Evolutionary conservation across 2,797 vertebrate species (phyloP).

Genomic region (Chlorospingus semifuscus): DNA sequence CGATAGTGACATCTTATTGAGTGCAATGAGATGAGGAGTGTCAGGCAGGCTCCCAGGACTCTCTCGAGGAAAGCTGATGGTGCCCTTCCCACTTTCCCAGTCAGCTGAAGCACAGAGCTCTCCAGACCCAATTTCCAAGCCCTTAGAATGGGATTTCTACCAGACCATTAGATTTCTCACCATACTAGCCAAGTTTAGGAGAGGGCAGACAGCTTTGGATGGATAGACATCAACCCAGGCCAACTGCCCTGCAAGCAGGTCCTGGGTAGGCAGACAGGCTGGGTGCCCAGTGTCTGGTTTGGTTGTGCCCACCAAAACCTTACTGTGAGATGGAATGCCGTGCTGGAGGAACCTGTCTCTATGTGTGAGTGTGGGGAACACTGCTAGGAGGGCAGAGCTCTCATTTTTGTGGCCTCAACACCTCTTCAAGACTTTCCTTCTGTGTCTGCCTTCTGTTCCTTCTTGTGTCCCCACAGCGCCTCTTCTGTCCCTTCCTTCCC

Average conservation of each 20-base stretch:
- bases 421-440: not conserved
- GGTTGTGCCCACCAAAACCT: not conserved
- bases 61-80: rapidly evolving
- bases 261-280: not conserved
- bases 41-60: not conserved
- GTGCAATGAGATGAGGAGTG: not conserved
- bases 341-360: not conserved
- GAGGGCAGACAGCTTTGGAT: not conserved
- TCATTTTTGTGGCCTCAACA: not conserved
- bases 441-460: not conserved
- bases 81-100: not conserved
- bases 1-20: not conserved
- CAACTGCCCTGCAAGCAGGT: not conserved
- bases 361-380: not conserved
- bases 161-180: not conserved
- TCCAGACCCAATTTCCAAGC: not conserved
- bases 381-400: not conserved
- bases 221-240: not conserved
- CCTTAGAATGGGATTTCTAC: not conserved
- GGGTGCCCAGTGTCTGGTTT: not conserved
- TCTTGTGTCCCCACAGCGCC: not conserved
- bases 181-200: not conserved
- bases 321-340: not conserved
- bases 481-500: not conserved
- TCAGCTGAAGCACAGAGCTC: not conserved